Evolutionary conservation across 2,888 invertebrate species (phyloP), one percentile per base, ranked within the genome.

Genomic region (Epinotia demarniana): DNA sequence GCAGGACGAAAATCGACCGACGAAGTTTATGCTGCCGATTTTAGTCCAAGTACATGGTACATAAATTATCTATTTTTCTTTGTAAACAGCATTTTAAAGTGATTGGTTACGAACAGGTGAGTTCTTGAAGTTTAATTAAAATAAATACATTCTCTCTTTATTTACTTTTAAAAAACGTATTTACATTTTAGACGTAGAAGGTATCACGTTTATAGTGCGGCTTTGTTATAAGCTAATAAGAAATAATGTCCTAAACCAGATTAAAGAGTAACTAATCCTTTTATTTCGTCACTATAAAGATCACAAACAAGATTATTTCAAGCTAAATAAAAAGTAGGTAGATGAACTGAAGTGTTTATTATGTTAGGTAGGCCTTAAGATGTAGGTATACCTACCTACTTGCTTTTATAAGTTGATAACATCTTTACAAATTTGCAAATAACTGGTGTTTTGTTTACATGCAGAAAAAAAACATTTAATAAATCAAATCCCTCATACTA

Each of bases 341-440:
- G n/a, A 53, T 53, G n/a, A n/a, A n/a, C 5, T 4, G n/a, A 53
- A 53, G 53, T 53, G 49, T n/a, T 53, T 53, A 13, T 49, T 16
- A 5, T 53, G 53, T 49, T 16, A 49, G 49, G 46, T 33, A 27
- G 23, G 23, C 12, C 46, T 46, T 46, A 46, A 11, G 12, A 46
- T 3, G 46, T 46, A 16, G 49, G 53, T n/a, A n/a, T n/a, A n/a
- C n/a, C n/a, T n/a, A n/a, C n/a, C n/a, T n/a, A n/a, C 53, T 53
- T 13, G n/a, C n/a, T 53, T n/a, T 53, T 53, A n/a, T 53, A 53
- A 53, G n/a, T n/a, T n/a, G 53, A 53, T 53, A n/a, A n/a, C 49
- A 39, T 8, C 8, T n/a, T n/a, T 53, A 6, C 53, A 53, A 49
- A 16, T 16, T 5, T 16, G 1, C 2, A 49, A 53, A 33, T 33